phyloP scores from a whole-genome alignment of 2,113 vertebrate genomes.

The Eulemur rufifrons region DNA sequence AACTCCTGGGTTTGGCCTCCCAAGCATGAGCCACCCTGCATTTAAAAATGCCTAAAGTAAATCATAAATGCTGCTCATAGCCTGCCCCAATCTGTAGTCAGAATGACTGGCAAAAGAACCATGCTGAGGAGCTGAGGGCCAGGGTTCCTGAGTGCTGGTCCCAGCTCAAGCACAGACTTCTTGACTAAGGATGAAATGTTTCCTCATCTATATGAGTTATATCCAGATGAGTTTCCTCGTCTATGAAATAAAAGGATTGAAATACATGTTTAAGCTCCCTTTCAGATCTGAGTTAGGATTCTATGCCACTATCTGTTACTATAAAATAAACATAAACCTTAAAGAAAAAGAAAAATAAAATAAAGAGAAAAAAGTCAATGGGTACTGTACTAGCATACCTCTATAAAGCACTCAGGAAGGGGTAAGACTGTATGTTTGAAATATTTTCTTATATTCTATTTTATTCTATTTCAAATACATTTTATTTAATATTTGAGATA shows the following conservation, averaged over 20 bases:
- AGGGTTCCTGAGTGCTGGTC: no score
- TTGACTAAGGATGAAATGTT: background rate
- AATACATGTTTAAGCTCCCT: background rate
- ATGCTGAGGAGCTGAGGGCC: no score
- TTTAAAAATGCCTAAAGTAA: background rate
- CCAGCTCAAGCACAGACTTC: background rate
- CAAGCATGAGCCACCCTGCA: background rate
- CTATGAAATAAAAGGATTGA: background rate
- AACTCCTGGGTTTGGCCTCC: no score
- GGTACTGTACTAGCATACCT: background rate
- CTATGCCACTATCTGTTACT: background rate
- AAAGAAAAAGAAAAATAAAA: background rate
- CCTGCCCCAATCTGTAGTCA: background rate
- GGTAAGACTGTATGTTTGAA: background rate
- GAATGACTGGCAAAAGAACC: background rate
- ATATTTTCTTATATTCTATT: background rate
- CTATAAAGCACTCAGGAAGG: background rate
- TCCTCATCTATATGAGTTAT: background rate
- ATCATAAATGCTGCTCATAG: background rate
- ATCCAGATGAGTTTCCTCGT: background rate
- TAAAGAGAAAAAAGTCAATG: background rate
- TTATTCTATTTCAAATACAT: background rate
- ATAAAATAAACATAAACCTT: background rate
- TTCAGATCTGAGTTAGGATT: background rate
- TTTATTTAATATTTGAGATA: background rate